These are phyloP conservation scores for Amblyjoppa fuscipennis DNA, from an alignment of 2,888 invertebrate genomes.

Conservation along the genomic window DNA sequence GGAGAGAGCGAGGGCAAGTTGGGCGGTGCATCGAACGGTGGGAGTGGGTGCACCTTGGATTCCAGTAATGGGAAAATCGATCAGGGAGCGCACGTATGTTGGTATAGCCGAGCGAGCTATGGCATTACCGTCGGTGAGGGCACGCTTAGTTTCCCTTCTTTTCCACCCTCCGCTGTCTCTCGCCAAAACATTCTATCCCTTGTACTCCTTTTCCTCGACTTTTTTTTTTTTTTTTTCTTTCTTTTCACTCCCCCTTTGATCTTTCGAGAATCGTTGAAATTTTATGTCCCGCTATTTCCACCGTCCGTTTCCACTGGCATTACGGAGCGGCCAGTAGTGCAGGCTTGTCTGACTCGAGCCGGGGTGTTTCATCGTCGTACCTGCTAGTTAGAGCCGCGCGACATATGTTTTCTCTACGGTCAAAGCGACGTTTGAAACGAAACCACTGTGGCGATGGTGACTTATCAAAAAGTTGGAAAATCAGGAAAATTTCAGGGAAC, in stretches of 20 bases:
- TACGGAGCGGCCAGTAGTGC: background rate
- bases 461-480: too few relatives aligned
- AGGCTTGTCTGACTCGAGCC: conserved; percentile 17
- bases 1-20: conserved; percentile 35
- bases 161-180: background rate
- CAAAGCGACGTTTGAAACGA: conserved; percentile 13
- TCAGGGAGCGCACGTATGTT: conserved; percentile 73
- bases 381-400: conserved; percentile 19
- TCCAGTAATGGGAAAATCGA: conserved; percentile 81
- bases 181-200: conserved; percentile 12
- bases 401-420: conserved; percentile 35
- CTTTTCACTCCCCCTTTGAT: conserved; percentile 54
- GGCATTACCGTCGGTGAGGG: conserved; percentile 33
- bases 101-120: conserved; percentile 60
- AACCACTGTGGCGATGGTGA: background rate
- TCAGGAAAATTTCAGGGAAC: too few relatives aligned
- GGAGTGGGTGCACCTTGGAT: conserved; percentile 75
- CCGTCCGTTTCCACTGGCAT: conserved; percentile 19
- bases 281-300: conserved; percentile 65
- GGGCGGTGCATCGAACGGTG: conserved; percentile 57
- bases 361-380: conserved; percentile 17
- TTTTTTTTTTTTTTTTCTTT: background rate
- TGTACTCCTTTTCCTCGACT: conserved; percentile 6
- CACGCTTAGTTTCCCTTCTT: conserved; percentile 46
- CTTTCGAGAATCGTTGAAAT: conserved; percentile 67